phyloP scores from a whole-genome alignment of 1,140 invertebrate genomes.

The Xylocopa sonorina region DNA sequence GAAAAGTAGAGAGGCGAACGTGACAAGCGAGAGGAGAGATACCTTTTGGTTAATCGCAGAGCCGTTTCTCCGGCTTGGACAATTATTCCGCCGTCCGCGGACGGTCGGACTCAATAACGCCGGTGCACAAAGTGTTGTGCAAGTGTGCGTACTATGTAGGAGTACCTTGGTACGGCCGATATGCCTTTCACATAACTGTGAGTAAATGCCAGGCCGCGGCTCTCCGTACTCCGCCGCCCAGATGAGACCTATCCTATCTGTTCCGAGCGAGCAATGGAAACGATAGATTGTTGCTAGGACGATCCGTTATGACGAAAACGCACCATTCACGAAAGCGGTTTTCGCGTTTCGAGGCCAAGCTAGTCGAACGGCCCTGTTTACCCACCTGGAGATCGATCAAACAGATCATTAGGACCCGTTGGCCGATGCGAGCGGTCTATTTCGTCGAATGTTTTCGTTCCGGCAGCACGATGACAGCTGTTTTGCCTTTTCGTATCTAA shows the following conservation, averaged over 20 bases:
- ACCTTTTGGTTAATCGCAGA: constrained; percentile 53
- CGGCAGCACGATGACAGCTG: background rate
- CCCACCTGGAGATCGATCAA: background rate
- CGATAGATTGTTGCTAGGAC: constrained; percentile 59
- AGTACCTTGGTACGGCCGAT: constrained; percentile 74
- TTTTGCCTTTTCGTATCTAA: background rate
- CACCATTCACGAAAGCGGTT: constrained; percentile 26
- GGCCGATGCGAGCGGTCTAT: background rate
- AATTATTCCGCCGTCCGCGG: constrained; percentile 48
- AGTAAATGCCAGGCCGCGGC: constrained; percentile 78
- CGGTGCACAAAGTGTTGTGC: constrained; percentile 63
- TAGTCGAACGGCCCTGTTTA: too few species aligned
- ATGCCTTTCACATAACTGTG: constrained; percentile 82
- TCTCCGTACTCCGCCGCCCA: constrained; percentile 68
- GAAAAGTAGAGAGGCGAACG: background rate
- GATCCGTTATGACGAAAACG: constrained; percentile 43
- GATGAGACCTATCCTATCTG: constrained; percentile 74
- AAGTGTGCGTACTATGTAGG: constrained; percentile 74
- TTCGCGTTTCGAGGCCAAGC: background rate
- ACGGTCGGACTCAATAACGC: constrained; percentile 54
- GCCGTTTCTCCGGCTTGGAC: constrained; percentile 40
- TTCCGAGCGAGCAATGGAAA: constrained; percentile 58
- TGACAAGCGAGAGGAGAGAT: background rate
- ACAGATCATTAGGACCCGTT: background rate
- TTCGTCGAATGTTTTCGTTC: background rate